Base-by-base conservation (phyloP, 1,140 invertebrate genomes). In the Cephus cinctus region DNA sequence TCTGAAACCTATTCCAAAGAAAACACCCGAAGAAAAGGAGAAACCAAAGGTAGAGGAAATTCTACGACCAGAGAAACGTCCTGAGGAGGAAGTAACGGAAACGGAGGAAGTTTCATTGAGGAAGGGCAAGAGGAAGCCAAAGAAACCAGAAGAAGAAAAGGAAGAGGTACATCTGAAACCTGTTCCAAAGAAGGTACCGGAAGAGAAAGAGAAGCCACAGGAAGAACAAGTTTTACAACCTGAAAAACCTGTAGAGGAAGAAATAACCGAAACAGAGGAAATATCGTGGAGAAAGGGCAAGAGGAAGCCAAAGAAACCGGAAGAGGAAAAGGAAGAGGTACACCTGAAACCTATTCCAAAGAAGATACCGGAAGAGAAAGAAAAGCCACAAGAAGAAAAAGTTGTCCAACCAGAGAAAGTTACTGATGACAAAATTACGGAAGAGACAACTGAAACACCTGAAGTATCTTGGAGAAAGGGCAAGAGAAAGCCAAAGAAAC, bases 111-210 rank as follows among this genome's bases (percentile, higher is more conserved):
- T 71, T 22, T 12, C 19, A 39, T 41, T 36, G 47, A 27, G 27
- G 2, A 47, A 19, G 18, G 39, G 44, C 14, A 18, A 18, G 39
- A 20, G 21, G 34, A 40, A 47, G 32, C 49, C 48, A 35, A 34
- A 51, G 12, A 3, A 34, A 25, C 40, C 35, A 32, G 56, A 47
- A 15, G 32, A 41, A 57, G 54, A 50, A 12, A 49, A 72, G 31
- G 62, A 76, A 53, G 63, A 75, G 53, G 63, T 78, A 5, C 60
- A 64, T 53, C 66, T 60, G 5, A 78, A 74, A 47, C 71, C 72
- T 42, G 69, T 77, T 36, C 55, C 71, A 63, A 70, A 69, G 56
- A 47, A 62, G 47, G 54, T 54, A 16, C 56, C 64, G 27, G 61
- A 65, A 34, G 63, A 61, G 40, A 23, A 54, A 4, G 42, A 69